Evolutionary conservation across 2,113 vertebrate genomes (phyloP).

Genomic region (Macrotis lagotis): DNA sequence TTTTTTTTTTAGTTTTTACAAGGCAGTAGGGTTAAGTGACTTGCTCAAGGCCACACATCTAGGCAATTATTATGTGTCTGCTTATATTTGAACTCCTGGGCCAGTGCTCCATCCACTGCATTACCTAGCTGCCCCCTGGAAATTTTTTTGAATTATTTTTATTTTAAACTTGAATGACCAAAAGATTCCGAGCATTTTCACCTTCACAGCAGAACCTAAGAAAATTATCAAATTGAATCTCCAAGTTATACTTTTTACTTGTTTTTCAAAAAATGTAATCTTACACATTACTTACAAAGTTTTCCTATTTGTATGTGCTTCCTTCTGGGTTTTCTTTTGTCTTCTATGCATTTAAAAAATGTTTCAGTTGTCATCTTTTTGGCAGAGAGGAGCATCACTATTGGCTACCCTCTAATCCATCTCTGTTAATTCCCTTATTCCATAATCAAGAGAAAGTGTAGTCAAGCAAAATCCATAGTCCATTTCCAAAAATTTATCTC

Average conservation of each 20-base stretch:
- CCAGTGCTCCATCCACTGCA: too few species aligned
- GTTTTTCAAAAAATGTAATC: background rate
- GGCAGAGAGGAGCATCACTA: background rate
- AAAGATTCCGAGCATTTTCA: background rate
- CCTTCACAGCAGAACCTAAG: background rate
- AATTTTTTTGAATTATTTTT: too few species aligned
- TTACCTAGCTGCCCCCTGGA: too few species aligned
- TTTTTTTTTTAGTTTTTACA: too few species aligned
- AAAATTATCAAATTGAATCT: background rate
- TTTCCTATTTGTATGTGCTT: background rate
- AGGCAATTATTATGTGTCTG: too few species aligned
- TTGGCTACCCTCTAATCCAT: background rate
- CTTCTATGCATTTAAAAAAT: background rate
- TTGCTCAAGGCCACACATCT: too few species aligned
- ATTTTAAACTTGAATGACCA: background rate
- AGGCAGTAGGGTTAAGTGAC: too few species aligned
- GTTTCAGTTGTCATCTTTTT: background rate
- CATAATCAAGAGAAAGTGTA: background rate
- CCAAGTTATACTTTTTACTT: background rate
- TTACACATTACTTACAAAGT: background rate
- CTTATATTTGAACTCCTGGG: too few species aligned
- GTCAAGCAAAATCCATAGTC: background rate
- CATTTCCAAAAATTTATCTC: background rate
- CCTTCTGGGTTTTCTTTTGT: background rate
- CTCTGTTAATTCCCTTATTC: background rate